These are phyloP conservation scores for Oncorhynchus clarkii DNA, from an alignment of 2,113 vertebrate genomes.

Conservation along the genomic window DNA sequence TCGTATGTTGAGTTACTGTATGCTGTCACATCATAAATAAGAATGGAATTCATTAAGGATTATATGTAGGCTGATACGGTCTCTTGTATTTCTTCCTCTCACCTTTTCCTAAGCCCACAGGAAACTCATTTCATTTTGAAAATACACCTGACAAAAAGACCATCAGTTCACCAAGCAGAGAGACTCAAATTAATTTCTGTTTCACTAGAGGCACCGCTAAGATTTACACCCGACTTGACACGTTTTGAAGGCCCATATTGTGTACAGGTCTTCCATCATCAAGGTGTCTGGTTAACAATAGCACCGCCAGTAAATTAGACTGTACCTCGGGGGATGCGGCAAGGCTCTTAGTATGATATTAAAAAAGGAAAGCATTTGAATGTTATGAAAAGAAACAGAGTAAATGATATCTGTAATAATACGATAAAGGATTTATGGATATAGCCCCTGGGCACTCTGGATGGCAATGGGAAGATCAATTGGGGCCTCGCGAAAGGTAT, in stretches of 20 bases:
- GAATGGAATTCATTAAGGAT: constrained; percentile 71
- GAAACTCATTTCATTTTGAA: constrained; percentile 70
- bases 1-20: constrained; percentile 58
- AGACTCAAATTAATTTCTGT: constrained; percentile 73
- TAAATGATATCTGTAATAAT: constrained; percentile 47
- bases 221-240: constrained; percentile 69
- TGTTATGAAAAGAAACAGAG: constrained; percentile 57
- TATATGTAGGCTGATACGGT: constrained; percentile 57
- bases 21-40: constrained; percentile 70
- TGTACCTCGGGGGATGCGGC: constrained; percentile 40
- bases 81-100: constrained; percentile 43
- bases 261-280: constrained; percentile 69
- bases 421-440: constrained; percentile 62
- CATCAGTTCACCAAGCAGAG: constrained; percentile 61
- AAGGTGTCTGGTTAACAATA: constrained; percentile 67
- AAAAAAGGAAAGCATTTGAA: constrained; percentile 55
- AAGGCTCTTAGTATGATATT: constrained; percentile 53
- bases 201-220: constrained; percentile 66
- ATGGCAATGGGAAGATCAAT: constrained; percentile 54
- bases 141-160: constrained; percentile 60
- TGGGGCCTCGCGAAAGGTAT: constrained; percentile 27
- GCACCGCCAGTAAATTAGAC: constrained; percentile 62
- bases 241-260: constrained; percentile 67
- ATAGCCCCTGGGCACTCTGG: constrained; percentile 51
- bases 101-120: constrained; percentile 57